A percentile compares a stretch with the other conserved stretches of the same genome.
These are phyloP conservation scores for Vidua chalybeata DNA, from an alignment of 2,113 vertebrate species.

Conservation along the genomic window DNA sequence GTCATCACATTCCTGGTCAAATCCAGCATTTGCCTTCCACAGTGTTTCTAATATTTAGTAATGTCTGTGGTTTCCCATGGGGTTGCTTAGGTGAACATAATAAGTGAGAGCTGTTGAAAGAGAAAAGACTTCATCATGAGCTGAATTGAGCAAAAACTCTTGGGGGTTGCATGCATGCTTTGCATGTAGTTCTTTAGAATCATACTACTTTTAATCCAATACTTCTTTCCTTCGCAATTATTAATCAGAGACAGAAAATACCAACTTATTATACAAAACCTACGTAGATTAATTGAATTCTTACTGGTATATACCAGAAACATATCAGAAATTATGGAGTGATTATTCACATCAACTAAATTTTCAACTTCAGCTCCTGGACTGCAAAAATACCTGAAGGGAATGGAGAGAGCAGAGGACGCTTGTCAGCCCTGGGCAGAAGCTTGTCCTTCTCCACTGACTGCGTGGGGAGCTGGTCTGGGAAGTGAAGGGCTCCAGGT, in stretches of 20 bases:
- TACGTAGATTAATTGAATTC: background rate
- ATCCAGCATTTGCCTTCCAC: constrained; percentile 2
- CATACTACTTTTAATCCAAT: background rate
- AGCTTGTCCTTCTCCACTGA: rapidly evolving
- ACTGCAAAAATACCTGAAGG: background rate
- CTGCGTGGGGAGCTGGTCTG: rapidly evolving
- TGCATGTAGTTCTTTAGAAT: background rate
- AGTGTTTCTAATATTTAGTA: background rate
- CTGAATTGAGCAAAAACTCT: background rate
- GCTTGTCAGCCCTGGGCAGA: background rate
- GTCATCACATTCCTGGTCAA: constrained; percentile 47
- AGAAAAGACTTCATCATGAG: background rate
- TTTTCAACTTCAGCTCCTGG: background rate
- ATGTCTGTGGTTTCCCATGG: background rate
- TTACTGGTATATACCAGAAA: background rate
- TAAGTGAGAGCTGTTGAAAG: background rate
- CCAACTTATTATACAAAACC: background rate
- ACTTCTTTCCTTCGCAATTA: background rate
- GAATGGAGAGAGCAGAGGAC: background rate
- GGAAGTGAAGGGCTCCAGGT: background rate
- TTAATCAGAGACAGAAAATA: background rate
- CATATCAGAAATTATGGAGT: background rate
- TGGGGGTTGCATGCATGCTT: background rate
- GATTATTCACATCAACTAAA: background rate
- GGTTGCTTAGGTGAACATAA: background rate